Evolutionary conservation across 2,113 vertebrate species (phyloP), one percentile per base, ranked within the genome.

Genomic region (Eublepharis macularius): DNA sequence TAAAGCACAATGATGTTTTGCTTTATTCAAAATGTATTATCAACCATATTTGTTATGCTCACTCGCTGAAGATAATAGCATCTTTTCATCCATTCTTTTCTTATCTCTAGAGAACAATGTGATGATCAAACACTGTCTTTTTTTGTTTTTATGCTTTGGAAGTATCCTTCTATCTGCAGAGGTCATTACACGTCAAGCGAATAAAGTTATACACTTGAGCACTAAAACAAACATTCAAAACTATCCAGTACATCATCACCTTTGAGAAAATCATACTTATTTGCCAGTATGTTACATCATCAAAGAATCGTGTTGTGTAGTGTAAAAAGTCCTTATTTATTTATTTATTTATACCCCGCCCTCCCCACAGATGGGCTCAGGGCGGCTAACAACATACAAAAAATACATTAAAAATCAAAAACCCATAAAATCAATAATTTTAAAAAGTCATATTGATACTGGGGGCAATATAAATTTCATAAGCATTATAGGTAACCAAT

Each of bases 41-140:
- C 66, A 81, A 51, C 14, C 54, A 34, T 72, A 72, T 41, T 41
- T 36, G 2, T 70, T 32, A 60, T 49, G 80, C 11, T 54, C 39
- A 82, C 34, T 57, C 36, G 66, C 4, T 36, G 45, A 70, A 69
- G n/a, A 57, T 57, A 72, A 73, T 26, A 80, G 6, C 66, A 36
- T 24, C 49, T 85, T 54, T 70, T 34, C 29, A 72, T 45, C 49
- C 32, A 72, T 73, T 73, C 51, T 63, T 73, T 80, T 47, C 51
- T 85, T 85, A 79, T 72, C 41, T 73, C 77, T 63, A 21, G 19
- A 80, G 21, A 79, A 63, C 32, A 80, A 45, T 29, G 39, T 32
- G 60, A 47, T 19, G 45, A n/a, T 73, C 51, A 47, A 76, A 16
- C 9, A 34, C 34, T 57, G 70, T 72, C 21, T 51, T 69, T 32